Conservation (phyloP, 1,140 invertebrate genomes). For the Sycophila sp. region DNA sequence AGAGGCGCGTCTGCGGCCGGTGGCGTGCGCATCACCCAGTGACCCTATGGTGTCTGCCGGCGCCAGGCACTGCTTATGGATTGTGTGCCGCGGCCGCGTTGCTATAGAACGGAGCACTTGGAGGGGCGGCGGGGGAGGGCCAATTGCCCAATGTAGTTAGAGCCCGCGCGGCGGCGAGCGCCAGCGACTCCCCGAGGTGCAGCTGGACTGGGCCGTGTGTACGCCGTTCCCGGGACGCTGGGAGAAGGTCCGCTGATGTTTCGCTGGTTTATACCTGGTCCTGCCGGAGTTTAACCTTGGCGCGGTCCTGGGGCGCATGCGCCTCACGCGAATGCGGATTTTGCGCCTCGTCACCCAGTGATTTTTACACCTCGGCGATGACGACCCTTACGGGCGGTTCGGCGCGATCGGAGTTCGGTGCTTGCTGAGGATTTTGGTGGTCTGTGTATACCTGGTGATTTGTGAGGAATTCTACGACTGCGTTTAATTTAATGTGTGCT, state of each 20-base stretch:
- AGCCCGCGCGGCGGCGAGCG: not conserved
- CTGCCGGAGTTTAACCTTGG: not conserved
- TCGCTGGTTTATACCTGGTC: not conserved
- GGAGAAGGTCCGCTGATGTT: not conserved
- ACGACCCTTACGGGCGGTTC: no score
- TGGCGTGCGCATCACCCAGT: conserved; percentile 56
- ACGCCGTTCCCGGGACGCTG: no score
- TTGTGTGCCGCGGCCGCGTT: conserved; percentile 49
- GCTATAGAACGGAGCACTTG: conserved; percentile 53
- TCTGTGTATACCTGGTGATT: no score
- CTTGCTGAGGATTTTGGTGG: no score
- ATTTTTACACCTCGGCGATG: no score
- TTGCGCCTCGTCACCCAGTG: no score
- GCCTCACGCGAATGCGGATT: not conserved
- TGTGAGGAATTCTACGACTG: no score
- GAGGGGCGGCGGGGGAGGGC: not conserved
- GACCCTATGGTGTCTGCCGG: conserved; percentile 56
- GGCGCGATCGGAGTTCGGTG: no score
- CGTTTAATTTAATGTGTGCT: no score
- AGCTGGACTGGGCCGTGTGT: no score
- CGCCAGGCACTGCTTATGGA: conserved; percentile 63
- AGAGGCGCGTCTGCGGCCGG: conserved; percentile 26
- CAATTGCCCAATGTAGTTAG: conserved; percentile 1
- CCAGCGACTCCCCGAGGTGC: not conserved
- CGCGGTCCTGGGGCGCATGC: not conserved